These are phyloP conservation scores for Epizoanthus scotinus DNA, from an alignment of 92 coral and sea anemone genomes.

Conservation along the genomic window DNA sequence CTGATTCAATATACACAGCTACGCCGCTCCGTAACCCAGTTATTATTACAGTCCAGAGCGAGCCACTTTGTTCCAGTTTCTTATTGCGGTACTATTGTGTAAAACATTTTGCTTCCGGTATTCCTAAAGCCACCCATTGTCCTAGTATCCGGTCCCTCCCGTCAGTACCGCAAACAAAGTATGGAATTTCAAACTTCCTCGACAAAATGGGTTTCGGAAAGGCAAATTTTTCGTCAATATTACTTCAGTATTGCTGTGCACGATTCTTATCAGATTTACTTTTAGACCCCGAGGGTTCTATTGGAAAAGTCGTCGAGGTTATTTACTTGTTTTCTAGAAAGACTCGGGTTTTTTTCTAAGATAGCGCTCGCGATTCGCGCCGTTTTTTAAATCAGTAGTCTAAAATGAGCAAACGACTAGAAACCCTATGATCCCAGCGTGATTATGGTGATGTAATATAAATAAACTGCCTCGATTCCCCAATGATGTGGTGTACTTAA, in stretches of 20 bases:
- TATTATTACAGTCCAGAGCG: not conserved
- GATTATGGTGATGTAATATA: not conserved
- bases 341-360: not conserved
- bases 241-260: constrained; percentile 5
- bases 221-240: constrained; percentile 1
- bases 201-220: not conserved
- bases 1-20: constrained; percentile 24
- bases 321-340: not conserved
- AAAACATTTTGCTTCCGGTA: not conserved
- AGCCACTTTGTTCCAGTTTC: constrained; percentile 10
- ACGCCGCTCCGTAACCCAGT: constrained; percentile 22
- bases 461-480: not conserved
- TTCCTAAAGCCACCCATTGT: constrained; percentile 1
- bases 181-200: constrained; percentile 19
- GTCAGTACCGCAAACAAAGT: not conserved
- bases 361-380: not conserved
- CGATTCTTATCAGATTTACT: not conserved
- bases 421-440: not conserved
- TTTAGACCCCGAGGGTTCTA: not conserved
- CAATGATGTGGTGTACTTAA: not conserved
- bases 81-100: not conserved
- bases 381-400: not conserved
- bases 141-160: constrained; percentile 4
- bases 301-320: not conserved
- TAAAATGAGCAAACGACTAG: not conserved